These are phyloP conservation scores for Euspilapteryx auroguttella DNA, from an alignment of 2,888 invertebrate genomes.

Conservation along the genomic window DNA sequence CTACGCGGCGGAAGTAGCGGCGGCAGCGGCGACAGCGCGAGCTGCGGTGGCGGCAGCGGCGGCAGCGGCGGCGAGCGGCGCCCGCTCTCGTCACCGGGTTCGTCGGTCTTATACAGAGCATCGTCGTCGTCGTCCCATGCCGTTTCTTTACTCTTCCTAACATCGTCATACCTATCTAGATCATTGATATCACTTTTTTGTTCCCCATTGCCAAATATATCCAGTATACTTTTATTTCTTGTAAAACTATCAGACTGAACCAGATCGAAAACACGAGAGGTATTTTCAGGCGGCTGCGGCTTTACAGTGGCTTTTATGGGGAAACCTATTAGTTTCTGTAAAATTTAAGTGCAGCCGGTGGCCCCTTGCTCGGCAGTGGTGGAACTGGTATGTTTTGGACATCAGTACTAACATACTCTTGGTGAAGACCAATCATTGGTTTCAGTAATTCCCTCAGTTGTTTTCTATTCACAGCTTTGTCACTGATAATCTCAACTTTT, in stretches of 20 bases:
- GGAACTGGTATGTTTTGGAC: too few species aligned
- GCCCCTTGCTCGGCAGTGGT: too few species aligned
- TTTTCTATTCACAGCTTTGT: conserved; percentile 6
- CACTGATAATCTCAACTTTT: conserved; percentile 13
- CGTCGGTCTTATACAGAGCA: conserved; percentile 35
- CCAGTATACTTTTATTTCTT: conserved; percentile 44
- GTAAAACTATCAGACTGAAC: conserved; percentile 26
- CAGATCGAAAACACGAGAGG: conserved; percentile 28
- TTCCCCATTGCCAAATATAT: conserved; percentile 30
- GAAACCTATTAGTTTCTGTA: too few species aligned
- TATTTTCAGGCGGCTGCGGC: conserved; percentile 13
- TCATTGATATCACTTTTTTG: conserved; percentile 14
- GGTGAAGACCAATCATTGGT: not conserved
- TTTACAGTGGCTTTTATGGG: not conserved
- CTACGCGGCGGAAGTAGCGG: too few species aligned
- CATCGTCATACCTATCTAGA: conserved; percentile 20
- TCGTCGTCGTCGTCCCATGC: conserved; percentile 53
- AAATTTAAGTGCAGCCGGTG: too few species aligned
- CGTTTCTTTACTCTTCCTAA: conserved; percentile 25
- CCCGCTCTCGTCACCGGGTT: not conserved
- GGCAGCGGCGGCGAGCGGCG: too few species aligned
- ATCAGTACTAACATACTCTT: too few species aligned
- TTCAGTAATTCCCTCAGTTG: too few species aligned
- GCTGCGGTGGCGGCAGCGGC: too few species aligned
- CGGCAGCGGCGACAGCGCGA: too few species aligned